Evolutionary conservation across 37 sponge, comb jelly and placozoan species (phyloP).

Genomic region (Bolinopsis microptera): DNA sequence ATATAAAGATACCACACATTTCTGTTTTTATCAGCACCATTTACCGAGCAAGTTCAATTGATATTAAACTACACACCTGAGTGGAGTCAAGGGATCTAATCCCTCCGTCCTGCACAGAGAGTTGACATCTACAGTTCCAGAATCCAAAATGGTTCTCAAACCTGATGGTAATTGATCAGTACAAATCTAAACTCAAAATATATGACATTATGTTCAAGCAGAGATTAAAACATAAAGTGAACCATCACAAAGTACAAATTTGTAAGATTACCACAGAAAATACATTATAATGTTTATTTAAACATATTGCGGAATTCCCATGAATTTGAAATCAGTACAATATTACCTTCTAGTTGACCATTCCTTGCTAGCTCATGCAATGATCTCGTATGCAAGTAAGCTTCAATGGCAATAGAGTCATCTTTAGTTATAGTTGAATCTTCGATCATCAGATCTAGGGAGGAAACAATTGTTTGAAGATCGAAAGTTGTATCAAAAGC

Average conservation of each 20-base stretch:
- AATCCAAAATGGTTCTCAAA: slow-evolving; percentile 1
- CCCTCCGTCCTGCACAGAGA: slow-evolving; percentile 47
- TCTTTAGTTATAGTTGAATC: slow-evolving; percentile 26
- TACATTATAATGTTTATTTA: too few relatives aligned
- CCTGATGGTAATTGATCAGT: background rate
- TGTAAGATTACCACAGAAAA: too few relatives aligned
- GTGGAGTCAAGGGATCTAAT: slow-evolving; percentile 23
- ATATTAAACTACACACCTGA: background rate
- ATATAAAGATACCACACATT: too few relatives aligned
- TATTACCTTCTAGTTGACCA: slow-evolving; percentile 56
- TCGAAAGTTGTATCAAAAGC: too few relatives aligned
- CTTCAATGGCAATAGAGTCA: slow-evolving; percentile 32
- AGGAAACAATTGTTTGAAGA: too few relatives aligned
- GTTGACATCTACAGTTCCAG: slow-evolving; percentile 35
- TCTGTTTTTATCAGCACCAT: too few relatives aligned
- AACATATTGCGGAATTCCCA: too few relatives aligned
- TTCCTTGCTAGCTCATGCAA: slow-evolving; percentile 58
- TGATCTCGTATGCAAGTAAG: slow-evolving; percentile 26
- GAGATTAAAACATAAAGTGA: too few relatives aligned
- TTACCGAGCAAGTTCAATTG: too few relatives aligned
- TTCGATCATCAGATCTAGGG: slow-evolving; percentile 19
- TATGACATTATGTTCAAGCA: too few relatives aligned
- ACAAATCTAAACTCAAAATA: background rate
- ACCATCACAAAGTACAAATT: too few relatives aligned
- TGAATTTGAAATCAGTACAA: too few relatives aligned